phyloP scores from a whole-genome alignment of 23 tunicate species.

The Pegea sp. region DNA sequence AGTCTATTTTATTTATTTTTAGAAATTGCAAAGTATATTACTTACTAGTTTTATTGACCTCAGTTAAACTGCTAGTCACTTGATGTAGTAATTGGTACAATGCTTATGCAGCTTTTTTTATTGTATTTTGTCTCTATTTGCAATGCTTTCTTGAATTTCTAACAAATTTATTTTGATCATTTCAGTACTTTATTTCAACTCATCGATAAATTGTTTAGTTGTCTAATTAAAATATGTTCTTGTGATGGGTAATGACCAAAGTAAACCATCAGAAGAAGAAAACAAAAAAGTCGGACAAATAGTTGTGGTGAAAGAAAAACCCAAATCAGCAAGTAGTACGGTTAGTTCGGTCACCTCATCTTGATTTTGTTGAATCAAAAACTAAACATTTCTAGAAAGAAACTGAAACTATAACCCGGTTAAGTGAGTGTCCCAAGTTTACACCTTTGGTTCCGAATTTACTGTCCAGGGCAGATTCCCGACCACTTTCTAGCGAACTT shows the following conservation, averaged over 20 bases:
- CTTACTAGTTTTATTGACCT: too few relatives aligned
- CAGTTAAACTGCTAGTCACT: too few relatives aligned
- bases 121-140: too few relatives aligned
- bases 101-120: too few relatives aligned
- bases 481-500: constrained; percentile 16
- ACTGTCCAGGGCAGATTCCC: constrained; percentile 10
- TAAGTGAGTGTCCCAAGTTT: constrained; percentile 47
- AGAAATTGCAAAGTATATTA: too few relatives aligned
- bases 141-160: too few relatives aligned
- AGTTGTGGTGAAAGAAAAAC: neutral
- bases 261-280: neutral
- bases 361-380: neutral
- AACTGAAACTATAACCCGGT: constrained; percentile 16
- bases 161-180: too few relatives aligned
- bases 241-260: constrained; percentile 3
- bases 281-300: neutral
- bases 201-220: too few relatives aligned
- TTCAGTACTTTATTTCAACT: too few relatives aligned
- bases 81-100: too few relatives aligned
- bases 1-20: too few relatives aligned
- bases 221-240: too few relatives aligned
- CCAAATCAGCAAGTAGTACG: neutral
- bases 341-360: neutral
- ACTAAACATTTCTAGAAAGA: constrained; percentile 1
- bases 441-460: constrained; percentile 24